Percentiles rank a stretch among this genome's conserved stretches.
Conservation (phyloP, 64 coral and sea anemone species). For the Pocillopora damicornis region DNA sequence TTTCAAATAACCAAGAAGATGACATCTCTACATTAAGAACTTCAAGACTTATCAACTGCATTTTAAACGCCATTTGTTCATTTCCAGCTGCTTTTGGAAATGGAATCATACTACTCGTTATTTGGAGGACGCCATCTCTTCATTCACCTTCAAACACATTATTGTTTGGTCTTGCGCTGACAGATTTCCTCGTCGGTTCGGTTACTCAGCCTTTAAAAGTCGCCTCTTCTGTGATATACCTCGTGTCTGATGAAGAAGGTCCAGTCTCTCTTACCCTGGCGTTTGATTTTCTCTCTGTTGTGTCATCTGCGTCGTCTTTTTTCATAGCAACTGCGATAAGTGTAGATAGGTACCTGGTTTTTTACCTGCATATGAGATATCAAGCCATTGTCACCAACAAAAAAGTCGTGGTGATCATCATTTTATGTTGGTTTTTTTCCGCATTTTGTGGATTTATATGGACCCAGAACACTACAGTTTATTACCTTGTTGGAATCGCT, state of each 20-base stretch:
- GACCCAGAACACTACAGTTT: not conserved
- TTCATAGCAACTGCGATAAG: constrained; percentile 25
- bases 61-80: constrained; percentile 13
- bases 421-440: constrained; percentile 18
- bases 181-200: constrained; percentile 16
- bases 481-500: not conserved
- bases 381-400: constrained; percentile 48
- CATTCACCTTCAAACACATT: constrained; percentile 39
- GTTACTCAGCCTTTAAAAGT: constrained; percentile 19
- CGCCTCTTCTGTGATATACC: not conserved
- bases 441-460: not conserved
- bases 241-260: not conserved
- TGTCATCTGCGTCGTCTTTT: not conserved
- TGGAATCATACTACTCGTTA: constrained; percentile 7
- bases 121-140: constrained; percentile 19
- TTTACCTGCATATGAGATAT: constrained; percentile 59
- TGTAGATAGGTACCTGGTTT: constrained; percentile 42
- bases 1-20: not conserved
- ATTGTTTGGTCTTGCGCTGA: constrained; percentile 36
- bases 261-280: not conserved
- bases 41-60: not conserved
- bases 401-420: not conserved
- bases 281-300: not conserved
- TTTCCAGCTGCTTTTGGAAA: constrained; percentile 27
- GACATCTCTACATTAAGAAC: not conserved